phyloP scores from a whole-genome alignment of 2,888 invertebrate genomes.

The Chrysotoxum bicinctum region DNA sequence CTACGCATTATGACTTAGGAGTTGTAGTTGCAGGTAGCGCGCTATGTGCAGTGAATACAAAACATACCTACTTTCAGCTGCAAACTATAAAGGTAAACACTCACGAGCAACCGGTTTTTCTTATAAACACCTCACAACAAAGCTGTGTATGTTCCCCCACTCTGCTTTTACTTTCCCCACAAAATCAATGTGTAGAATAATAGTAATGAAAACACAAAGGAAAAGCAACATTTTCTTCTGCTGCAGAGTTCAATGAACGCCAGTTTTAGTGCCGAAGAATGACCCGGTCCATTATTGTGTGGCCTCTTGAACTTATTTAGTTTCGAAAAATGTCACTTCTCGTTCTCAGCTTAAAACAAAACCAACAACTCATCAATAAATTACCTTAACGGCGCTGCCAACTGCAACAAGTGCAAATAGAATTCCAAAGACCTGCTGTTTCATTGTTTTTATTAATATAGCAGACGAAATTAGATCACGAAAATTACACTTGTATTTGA shows the following conservation, averaged over 20 bases:
- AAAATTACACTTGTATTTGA: slow-evolving; percentile 17
- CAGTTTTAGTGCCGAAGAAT: neutral
- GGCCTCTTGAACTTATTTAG: neutral
- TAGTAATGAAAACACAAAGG: slow-evolving; percentile 5
- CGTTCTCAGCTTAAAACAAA: neutral
- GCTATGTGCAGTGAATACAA: neutral
- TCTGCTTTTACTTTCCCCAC: neutral
- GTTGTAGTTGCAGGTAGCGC: neutral
- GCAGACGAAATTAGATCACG: slow-evolving; percentile 1
- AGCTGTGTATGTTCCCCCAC: neutral
- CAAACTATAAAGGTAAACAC: neutral
- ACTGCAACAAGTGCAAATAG: slow-evolving; percentile 75
- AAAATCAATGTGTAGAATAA: neutral
- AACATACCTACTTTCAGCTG: neutral
- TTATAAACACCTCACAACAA: neutral
- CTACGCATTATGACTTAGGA: neutral
- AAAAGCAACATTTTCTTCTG: slow-evolving; percentile 3
- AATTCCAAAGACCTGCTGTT: slow-evolving; percentile 74
- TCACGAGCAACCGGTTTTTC: slow-evolving; percentile 20
- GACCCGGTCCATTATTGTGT: neutral
- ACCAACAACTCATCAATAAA: neutral
- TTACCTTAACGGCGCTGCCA: slow-evolving; percentile 76
- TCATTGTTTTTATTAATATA: slow-evolving; percentile 63
- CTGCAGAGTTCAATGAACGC: slow-evolving; percentile 6
- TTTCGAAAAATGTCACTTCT: neutral